A percentile compares a stretch with the other conserved stretches of the same genome.
phyloP scores from a whole-genome alignment of 2,797 vertebrate genomes.

The Onychomys torridus region DNA sequence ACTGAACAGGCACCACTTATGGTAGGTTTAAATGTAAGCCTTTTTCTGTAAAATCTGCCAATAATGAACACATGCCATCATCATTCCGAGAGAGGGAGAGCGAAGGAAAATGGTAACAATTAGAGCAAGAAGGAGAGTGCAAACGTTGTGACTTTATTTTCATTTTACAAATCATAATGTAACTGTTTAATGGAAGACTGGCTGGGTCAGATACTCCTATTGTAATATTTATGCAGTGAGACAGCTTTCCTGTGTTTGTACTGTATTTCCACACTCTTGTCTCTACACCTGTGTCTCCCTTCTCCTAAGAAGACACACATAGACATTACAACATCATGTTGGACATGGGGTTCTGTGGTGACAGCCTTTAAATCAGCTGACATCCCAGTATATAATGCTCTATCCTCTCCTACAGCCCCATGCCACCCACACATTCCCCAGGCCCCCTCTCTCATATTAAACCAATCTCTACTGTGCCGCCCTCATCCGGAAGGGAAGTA shows the following conservation, averaged over 20 bases:
- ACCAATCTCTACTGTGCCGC: background rate
- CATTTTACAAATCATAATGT: background rate
- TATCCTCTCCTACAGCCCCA: rapidly evolving
- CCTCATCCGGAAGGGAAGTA: background rate
- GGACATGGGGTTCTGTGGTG: rapidly evolving
- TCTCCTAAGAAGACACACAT: background rate
- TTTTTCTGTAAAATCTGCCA: background rate
- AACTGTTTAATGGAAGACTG: background rate
- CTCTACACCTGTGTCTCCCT: background rate
- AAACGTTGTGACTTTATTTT: background rate
- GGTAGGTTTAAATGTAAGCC: background rate
- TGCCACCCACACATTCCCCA: background rate
- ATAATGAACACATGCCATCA: background rate
- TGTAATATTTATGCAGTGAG: background rate
- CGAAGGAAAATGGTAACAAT: background rate
- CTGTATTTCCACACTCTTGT: background rate
- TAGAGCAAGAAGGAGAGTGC: background rate
- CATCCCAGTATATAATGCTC: background rate
- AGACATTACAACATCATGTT: background rate
- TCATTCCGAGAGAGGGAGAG: background rate
- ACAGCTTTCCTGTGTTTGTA: background rate
- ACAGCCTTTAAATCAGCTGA: too few species aligned
- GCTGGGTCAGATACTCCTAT: background rate
- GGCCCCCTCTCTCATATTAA: background rate
- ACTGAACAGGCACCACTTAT: background rate